Conservation (phyloP, 2,113 vertebrate species). For the Malaclemys terrapin region DNA sequence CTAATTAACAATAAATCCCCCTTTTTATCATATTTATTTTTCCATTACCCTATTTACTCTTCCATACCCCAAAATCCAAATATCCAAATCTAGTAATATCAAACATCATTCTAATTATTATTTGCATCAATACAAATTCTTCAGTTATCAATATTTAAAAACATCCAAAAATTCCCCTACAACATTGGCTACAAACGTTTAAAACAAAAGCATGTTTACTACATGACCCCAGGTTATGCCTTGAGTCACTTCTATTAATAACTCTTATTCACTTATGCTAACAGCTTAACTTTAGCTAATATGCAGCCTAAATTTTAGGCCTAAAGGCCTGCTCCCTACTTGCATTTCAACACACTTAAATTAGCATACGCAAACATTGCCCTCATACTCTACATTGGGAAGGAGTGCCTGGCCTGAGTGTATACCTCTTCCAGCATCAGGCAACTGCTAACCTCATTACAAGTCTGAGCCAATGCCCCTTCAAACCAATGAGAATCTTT, state of each 20-base stretch:
- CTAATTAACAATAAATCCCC: neutral
- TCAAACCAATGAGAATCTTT: rapidly evolving
- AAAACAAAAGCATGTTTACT: neutral
- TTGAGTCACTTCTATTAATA: neutral
- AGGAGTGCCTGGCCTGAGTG: neutral
- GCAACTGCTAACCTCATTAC: neutral
- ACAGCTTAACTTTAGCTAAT: neutral
- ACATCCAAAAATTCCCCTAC: neutral
- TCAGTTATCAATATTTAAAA: neutral
- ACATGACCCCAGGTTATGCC: neutral
- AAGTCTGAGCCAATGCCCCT: neutral
- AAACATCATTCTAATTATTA: neutral
- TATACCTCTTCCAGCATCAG: neutral
- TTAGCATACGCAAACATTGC: too few species aligned
- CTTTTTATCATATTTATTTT: neutral
- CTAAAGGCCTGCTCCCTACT: neutral
- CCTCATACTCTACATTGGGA: neutral
- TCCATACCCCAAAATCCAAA: neutral
- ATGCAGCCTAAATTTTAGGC: neutral
- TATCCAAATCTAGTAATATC: neutral
- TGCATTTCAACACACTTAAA: neutral
- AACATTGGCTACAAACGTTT: neutral
- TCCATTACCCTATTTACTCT: neutral
- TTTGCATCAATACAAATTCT: neutral
- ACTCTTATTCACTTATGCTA: neutral